Conservation (phyloP, 2,797 vertebrate species). For the Poeciliopsis infans region DNA sequence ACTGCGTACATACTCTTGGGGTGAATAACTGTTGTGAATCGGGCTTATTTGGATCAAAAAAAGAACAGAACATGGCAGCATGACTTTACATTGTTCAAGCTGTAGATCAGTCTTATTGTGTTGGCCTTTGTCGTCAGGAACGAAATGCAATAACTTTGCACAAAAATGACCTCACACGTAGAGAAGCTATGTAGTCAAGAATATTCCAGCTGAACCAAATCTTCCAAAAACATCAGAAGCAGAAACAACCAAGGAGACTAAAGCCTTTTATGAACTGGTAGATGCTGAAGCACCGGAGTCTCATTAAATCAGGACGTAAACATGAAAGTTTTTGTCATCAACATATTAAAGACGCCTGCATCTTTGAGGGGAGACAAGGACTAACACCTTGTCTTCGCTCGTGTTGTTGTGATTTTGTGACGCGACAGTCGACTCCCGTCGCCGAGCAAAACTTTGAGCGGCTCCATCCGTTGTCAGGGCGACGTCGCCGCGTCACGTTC, state of each 20-base stretch:
- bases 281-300: background rate
- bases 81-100: background rate
- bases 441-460: too few relatives aligned
- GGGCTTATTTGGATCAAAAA: background rate
- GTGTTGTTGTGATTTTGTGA: too few relatives aligned
- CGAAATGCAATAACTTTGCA: background rate
- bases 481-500: too few relatives aligned
- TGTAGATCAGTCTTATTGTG: background rate
- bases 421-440: too few relatives aligned
- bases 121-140: background rate
- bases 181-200: background rate
- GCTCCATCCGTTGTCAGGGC: too few relatives aligned
- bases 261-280: background rate
- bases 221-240: background rate
- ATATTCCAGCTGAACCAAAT: background rate
- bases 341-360: too few relatives aligned
- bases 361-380: too few relatives aligned
- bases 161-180: background rate
- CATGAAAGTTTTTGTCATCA: too few relatives aligned
- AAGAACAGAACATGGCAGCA: background rate
- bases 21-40: background rate
- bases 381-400: too few relatives aligned
- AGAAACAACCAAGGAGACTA: background rate
- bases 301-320: too few relatives aligned
- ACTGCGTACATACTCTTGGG: background rate